A percentile compares a stretch with the other conserved stretches of the same genome.
Conservation (phyloP, 2,113 vertebrate genomes). For the Clarias batrachus region DNA sequence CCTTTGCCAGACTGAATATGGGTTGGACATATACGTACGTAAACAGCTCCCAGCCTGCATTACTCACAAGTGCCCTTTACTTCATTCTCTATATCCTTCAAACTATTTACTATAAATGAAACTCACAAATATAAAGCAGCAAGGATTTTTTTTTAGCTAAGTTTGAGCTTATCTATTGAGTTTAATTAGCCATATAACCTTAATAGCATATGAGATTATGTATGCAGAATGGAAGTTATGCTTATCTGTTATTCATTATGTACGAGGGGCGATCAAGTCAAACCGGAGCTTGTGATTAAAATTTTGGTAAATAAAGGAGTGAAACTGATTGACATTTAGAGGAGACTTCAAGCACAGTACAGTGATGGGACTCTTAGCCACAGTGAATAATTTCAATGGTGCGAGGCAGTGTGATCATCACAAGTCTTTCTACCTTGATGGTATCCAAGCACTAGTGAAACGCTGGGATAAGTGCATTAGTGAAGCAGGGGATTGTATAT, state of each 20-base stretch:
- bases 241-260: neutral
- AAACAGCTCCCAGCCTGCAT: neutral
- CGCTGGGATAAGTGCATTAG: too few species aligned
- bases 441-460: too few species aligned
- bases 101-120: neutral
- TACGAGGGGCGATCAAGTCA: too few species aligned
- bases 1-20: neutral
- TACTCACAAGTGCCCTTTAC: neutral
- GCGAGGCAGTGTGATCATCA: too few species aligned
- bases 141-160: neutral
- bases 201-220: neutral
- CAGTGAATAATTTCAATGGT: too few species aligned
- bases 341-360: too few species aligned
- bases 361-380: too few species aligned
- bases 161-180: neutral
- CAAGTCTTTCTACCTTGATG: too few species aligned
- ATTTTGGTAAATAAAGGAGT: too few species aligned
- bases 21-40: neutral
- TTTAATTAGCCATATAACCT: neutral
- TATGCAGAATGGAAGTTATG: neutral
- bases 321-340: too few species aligned
- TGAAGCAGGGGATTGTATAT: too few species aligned
- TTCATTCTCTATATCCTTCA: slow-evolving; percentile 3
- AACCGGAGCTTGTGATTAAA: too few species aligned
- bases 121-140: neutral